These are phyloP conservation scores for Pluvianellus socialis DNA, from an alignment of 2,113 vertebrate species.

Conservation along the genomic window DNA sequence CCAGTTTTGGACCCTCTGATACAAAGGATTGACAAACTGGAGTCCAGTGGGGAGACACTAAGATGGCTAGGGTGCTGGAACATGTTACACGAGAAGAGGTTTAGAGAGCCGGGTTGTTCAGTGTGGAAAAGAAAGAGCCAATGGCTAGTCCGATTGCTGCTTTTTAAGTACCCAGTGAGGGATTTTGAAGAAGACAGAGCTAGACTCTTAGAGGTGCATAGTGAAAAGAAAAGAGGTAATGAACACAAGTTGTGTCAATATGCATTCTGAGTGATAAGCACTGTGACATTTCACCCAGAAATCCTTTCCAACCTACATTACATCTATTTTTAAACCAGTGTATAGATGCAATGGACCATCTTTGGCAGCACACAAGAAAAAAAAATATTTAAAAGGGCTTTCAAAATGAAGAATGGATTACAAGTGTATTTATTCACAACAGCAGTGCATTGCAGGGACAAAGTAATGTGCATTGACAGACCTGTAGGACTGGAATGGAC, in stretches of 20 bases:
- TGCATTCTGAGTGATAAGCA: background rate
- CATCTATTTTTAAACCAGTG: background rate
- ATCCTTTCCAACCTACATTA: background rate
- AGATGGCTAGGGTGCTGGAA: background rate
- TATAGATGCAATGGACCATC: background rate
- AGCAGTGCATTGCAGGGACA: background rate
- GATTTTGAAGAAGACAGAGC: background rate
- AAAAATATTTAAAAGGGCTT: background rate
- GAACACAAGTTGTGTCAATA: background rate
- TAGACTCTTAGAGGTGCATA: background rate
- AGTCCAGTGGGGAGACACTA: background rate
- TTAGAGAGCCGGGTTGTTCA: background rate
- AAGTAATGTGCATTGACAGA: background rate
- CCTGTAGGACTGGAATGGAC: background rate
- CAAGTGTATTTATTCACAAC: background rate
- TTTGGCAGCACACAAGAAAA: background rate
- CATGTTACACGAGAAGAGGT: accelerated
- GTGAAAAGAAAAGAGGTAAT: background rate
- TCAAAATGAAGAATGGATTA: conserved; percentile 1
- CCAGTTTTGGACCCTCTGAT: background rate
- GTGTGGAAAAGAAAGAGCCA: background rate
- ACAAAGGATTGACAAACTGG: background rate
- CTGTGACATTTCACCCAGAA: background rate
- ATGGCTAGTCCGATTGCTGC: background rate
- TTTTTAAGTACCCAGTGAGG: background rate